Base-by-base conservation (phyloP, 2,888 invertebrate genomes). In the Drosophila recens region DNA sequence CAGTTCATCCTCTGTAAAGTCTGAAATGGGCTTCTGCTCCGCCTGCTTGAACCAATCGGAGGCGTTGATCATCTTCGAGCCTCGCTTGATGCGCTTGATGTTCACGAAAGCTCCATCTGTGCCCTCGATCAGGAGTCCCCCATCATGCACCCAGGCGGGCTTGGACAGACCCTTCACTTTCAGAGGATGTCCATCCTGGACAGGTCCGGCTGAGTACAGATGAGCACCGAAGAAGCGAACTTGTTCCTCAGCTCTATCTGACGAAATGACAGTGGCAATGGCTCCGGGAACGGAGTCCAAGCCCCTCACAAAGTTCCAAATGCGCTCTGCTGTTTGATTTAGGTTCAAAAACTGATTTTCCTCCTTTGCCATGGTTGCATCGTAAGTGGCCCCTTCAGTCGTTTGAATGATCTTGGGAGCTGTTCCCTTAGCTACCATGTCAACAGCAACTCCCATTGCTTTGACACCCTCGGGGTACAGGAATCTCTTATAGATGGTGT, bases 241-340 rank as follows among this genome's bases (percentile, higher is more conserved):
- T 91, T 96, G 95, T 91, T 95, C 94, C 73, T 94, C 94, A 3
- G 91, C 92, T 27, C 91, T 91, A 27, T 93, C 92, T 1, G 90
- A 90, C 3, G 93, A 88, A 9, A 93, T 90, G 0, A 94, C 94
- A 54, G 90, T 92, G 0, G 96, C 94, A 93, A 97, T 96, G 0
- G 99, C 98, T 0, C 99, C 99, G 0, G 99, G 99, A 0, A 98
- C 97, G 3, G 98, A 98, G 91, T 99, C 99, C 88, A 98, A 94
- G 0, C 97, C 98, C 20, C 99, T 94, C 78, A 99, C 96, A 91
- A 98, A 99, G 92, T 99, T 97, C 93, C 98, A 98, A 4, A 99
- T 93, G n/a, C 95, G 94, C 38, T 94, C 89, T 0, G 96, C 97
- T 0, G 95, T 92, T 91, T 96, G 95, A 0, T 94, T 93, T 93